Base-by-base conservation (phyloP, 1,140 invertebrate genomes). In the Pseudomyrmex dendroicus region DNA sequence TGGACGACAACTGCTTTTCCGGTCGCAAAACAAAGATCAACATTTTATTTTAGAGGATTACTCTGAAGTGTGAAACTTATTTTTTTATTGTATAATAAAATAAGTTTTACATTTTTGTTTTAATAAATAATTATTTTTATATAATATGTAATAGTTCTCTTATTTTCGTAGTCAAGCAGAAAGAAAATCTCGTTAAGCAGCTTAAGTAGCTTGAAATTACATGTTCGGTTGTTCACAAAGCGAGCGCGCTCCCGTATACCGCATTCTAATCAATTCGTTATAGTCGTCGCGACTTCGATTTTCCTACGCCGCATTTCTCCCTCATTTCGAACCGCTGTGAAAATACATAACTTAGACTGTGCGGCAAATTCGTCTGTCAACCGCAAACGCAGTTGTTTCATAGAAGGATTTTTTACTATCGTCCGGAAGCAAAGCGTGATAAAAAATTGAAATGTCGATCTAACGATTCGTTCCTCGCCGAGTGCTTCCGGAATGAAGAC, bases 151-250 rank as follows among this genome's bases (percentile, higher is more conserved):
- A 2, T 35, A 35, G 35, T 35, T 35, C 35, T 35, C 5, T 35
- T 35, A 35, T 35, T 35, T 35, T 35, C 35, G 35, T 59, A 20
- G 64, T 15, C 25, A 57, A 78, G 22, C 2, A 52, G 82, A 74
- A 78, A 66, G 63, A 12, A 73, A 52, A 90, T 89, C 89, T 90
- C 90, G 88, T 92, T 91, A 92, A 92, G 85, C 85, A 73, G 22
- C 35, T 84, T 93, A 92, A 94, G 78, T 94, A 94, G 89, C 93
- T 92, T 94, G 93, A 94, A 94, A 94, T 94, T 92, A 91, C 84
- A 91, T 35, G 83, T 90, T 87, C 83, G 85, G 89, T 89, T 88
- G 88, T 82, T 82, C 61, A 83, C 56, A 88, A 86, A 89, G 84
- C 84, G 86, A 87, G 86, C 50, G 50, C 86, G 89, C 88, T 89